phyloP scores from a whole-genome alignment of 2,113 vertebrate species.

The Myanophis thanlyinensis region DNA sequence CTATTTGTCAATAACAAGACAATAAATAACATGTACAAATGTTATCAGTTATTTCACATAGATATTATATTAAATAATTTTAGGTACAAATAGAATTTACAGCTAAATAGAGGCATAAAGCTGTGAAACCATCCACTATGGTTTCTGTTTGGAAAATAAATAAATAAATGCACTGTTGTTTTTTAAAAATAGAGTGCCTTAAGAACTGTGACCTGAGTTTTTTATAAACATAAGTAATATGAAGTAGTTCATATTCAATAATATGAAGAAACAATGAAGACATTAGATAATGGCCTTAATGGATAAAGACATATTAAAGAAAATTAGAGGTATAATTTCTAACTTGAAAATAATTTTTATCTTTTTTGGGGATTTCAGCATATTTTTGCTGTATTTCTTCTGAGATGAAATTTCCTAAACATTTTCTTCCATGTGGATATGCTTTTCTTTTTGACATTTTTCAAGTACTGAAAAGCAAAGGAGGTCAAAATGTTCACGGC shows the following conservation, averaged over 20 bases:
- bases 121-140: neutral
- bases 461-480: neutral
- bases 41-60: constrained; percentile 21
- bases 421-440: neutral
- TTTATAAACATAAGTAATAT: neutral
- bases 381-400: neutral
- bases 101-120: neutral
- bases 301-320: neutral
- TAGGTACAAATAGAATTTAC: constrained; percentile 1
- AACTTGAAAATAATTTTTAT: neutral
- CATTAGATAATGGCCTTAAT: neutral
- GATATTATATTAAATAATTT: constrained; percentile 19
- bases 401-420: neutral
- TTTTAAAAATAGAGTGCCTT: neutral
- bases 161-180: neutral
- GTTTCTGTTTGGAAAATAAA: neutral
- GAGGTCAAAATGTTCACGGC: neutral
- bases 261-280: neutral
- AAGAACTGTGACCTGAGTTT: neutral
- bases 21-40: neutral
- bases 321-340: neutral
- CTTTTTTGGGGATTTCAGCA: neutral
- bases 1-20: constrained; percentile 34
- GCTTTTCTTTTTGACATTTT: neutral
- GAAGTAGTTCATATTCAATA: neutral